Evolutionary conservation across 2,113 vertebrate genomes (phyloP).

Genomic region (Macquaria ambigua): DNA sequence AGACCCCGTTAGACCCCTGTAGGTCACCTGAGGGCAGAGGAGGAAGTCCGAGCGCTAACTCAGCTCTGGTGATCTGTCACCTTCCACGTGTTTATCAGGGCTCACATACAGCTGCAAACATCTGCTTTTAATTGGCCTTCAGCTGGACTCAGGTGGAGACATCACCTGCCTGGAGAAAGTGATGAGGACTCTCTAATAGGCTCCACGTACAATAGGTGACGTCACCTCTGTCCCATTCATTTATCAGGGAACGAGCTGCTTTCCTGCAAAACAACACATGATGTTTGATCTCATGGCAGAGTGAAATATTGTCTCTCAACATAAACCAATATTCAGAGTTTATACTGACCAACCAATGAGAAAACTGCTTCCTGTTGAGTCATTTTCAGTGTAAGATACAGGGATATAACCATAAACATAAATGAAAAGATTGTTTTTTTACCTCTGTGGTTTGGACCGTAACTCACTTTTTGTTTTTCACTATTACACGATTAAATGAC

Average conservation of each 20-base stretch:
- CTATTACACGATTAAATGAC: neutral
- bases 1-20: conserved; percentile 60
- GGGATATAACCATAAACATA: neutral
- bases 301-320: too few relatives aligned
- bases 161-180: conserved; percentile 8
- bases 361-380: neutral
- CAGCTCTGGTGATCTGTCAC: conserved; percentile 54
- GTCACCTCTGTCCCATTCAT: neutral
- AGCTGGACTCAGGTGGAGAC: conserved; percentile 10
- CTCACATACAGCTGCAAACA: conserved; percentile 37
- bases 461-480: neutral
- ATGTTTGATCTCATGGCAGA: neutral
- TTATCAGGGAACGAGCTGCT: neutral
- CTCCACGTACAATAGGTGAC: neutral
- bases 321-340: neutral
- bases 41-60: conserved; percentile 33
- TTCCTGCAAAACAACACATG: neutral
- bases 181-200: neutral
- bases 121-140: conserved; percentile 36
- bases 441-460: neutral
- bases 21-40: conserved; percentile 55
- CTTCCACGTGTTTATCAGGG: neutral
- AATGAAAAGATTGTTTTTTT: neutral
- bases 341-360: neutral
- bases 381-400: neutral